Base-by-base conservation (phyloP, 2,888 invertebrate species). In the Frankliniella fusca region DNA sequence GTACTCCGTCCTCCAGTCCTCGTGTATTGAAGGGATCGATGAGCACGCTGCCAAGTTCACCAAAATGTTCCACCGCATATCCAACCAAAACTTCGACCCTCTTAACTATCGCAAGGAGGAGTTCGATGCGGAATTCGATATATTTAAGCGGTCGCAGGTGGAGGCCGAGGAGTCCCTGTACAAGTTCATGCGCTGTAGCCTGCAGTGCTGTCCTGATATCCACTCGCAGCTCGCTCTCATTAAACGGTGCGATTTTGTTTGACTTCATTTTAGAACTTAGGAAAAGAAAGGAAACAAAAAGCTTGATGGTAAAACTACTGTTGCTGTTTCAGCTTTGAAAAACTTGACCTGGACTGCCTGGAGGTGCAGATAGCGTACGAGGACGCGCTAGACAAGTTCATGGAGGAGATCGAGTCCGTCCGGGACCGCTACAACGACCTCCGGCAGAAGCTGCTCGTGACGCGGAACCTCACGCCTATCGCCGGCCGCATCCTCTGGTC, bases 401-500 rank as follows among this genome's bases (percentile, higher is more conserved):
- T 93, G 83, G 88, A 89, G 79, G 94, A 95, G 88, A 92, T 95
- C 85, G 93, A 93, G 86, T 87, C 90, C 28, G 88, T 94, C 10
- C 90, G 94, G 70, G 94, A 95, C 88, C 90, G 92, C 82, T 96
- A 96, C 86, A 94, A 95, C 84, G 93, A 93, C 86, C 92, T 93
- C 85, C 90, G 95, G 85, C 93, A 93, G 83, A 90, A 92, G 84
- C 95, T 96, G 0, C 91, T 92, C 1, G 87, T 95, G 15, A 92
- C 94, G 0, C 89, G 93, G 83, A 94, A 94, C 86, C 91, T 93
- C 90, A 94, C 96, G 3, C 95, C 95, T 0, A 92, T 95, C 23
- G 90, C 94, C 23, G 96, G 95, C 8, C 91, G 95, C 86, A 92
- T 97, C 28, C 90, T 92, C 87, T 97, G 97, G 96, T 93, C 95